Base-by-base conservation (phyloP, 2,888 invertebrate species). In the Chloromyia formosa region DNA sequence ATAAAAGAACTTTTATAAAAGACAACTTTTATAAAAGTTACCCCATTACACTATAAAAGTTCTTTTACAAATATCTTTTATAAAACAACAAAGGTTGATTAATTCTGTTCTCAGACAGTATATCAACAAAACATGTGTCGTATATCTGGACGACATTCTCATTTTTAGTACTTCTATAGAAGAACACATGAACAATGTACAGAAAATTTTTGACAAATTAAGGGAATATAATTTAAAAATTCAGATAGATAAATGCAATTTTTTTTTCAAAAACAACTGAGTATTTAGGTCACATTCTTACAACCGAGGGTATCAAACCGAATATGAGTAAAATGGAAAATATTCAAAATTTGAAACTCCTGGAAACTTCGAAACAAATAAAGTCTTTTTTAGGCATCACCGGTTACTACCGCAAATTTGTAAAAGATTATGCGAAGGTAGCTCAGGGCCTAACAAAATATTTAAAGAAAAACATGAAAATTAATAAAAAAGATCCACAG, bases 131-230 rank as follows among this genome's bases (percentile, higher is more conserved):
- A 76, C 73, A 27, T 79, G 80, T 62, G 53, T 71, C 3, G 75
- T 75, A 3, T 75, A 71, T 22, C 22, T 69, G 12, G 71, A 61
- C 53, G 71, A 75, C 23, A 75, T 75, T 1, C 27, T 75, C 1
- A 73, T 73, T 10, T 75, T 73, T 23, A 53, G 61, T 14, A 77
- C 75, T 20, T 27, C 75, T 7, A 62, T 81, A 16, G 78, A 81
- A 74, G 80, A 81, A 76, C 81, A 81, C 61, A 75, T 78, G 7
- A 60, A 74, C 53, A 77, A 62, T 22, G 61, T 80, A 58, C 75
- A 75, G 66, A 58, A 56, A 61, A 78, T 81, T 5, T 79, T 81
- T 54, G 53, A 80, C 53, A 77, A 75, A 71, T 64, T 80, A 16
- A 74, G 76, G 60, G 71, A 60, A 71, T 16, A 23, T 14, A 61